Evolutionary conservation across 1,140 invertebrate genomes (phyloP), one percentile per base, ranked within the genome.

Genomic region (Neoseiulus cucumeris): DNA sequence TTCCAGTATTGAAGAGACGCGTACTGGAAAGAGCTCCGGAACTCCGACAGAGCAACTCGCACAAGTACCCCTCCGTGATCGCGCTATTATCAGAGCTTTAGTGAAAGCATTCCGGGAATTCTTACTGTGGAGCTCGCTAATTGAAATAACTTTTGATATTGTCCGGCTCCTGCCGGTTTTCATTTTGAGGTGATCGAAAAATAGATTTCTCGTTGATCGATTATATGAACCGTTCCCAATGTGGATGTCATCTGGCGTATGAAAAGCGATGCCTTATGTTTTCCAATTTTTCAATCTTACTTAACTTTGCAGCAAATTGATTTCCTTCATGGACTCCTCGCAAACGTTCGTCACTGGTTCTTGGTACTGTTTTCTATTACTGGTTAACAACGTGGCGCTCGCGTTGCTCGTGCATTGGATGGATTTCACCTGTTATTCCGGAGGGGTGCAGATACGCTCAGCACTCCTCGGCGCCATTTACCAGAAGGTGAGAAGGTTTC

Each of bases 321-420:
- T 39, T 39, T 9, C 4, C 4, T 39, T 39, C 33, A 9, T 39
- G 33, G 33, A 39, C 9, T 39, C 33, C 22, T 17, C 65, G 12
- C 68, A 70, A 29, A 45, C 59, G 7, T 12, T 17, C 7, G 76
- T 75, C 75, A 74, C 75, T 42, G 76, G 76, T 2, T 77, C 74
- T 47, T 66, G 74, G 2, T 75, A 72, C 55, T 73, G 75, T 7
- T 47, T 55, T 5, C 55, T 70, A 0, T 70, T 77, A 67, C 75
- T 77, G 65, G 64, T 74, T 4, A 39, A 39, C 33, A 39, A 39
- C 33, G 33, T 39, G 33, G 33, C 4, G 9, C 4, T 39, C 33
- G 33, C 33, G 4, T 39, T 39, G 4, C 33, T 39, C 4, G 4
- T 39, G 33, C 4, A 39, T 9, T 39, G 33, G 33, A 4, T 39